Base-by-base conservation (phyloP, 1,140 invertebrate genomes). In the Spodoptera frugiperda region DNA sequence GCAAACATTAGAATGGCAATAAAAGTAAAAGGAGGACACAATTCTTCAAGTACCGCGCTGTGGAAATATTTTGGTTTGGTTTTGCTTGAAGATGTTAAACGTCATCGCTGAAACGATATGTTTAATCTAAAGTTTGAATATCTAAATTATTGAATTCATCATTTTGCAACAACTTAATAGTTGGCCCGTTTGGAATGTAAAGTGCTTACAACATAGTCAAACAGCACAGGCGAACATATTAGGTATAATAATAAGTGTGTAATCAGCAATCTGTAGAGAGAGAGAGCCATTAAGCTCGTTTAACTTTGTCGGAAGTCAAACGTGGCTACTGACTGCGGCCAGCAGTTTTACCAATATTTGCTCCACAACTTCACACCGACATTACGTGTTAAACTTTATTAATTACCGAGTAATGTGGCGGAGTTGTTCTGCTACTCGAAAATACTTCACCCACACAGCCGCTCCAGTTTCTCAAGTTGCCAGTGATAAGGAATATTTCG, bases 361-460 rank as follows among this genome's bases (percentile, higher is more conserved):
- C 65, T 72, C 79, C 65, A 67, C 39, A 67, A 48, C 63, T 63
- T 48, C 63, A 76, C 82, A 79, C 74, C 79, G 82, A 71, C 82
- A 78, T 80, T 84, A 83, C 88, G 84, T 89, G 87, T 85, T 85
- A 84, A 89, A 91, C 89, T 91, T 91, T 91, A 91, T 89, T 85
- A 89, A 91, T 91, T 89, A 89, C 88, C 84, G 85, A 84, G 82
- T 87, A 88, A 87, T 87, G 82, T 81, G 83, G 82, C 70, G 74
- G 84, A 87, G 76, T 85, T 90, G 14, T 77, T 63, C 78, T 67
- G 77, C 68, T 73, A 68, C 17, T 67, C 57, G 80, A 89, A 39
- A 39, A 89, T 87, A 86, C 80, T 89, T 87, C 77, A 75, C 82
- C 77, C 80, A 76, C 74, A 78, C 77, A 79, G 59, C 59, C 15